Evolutionary conservation across 1,140 invertebrate species (phyloP).

Genomic region (Aphelenchoides besseyi): DNA sequence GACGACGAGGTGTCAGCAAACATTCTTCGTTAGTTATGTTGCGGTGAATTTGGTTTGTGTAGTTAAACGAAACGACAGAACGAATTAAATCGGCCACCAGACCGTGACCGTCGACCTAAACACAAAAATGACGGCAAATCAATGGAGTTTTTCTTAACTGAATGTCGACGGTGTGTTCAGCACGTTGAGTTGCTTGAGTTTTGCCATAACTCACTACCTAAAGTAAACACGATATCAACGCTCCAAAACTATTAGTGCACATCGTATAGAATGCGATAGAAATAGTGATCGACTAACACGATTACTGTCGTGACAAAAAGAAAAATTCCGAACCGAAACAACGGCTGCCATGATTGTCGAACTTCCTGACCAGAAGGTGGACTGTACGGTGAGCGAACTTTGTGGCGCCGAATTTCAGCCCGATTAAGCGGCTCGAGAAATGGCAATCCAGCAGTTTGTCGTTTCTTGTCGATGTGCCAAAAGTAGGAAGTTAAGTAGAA

Average conservation of each 20-base stretch:
- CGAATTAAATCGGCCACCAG: conserved; percentile 30
- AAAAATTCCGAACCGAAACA: conserved; percentile 24
- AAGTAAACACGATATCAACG: conserved; percentile 9
- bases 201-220: conserved; percentile 9
- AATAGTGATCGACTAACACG: conserved; percentile 31
- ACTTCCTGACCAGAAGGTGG: conserved; percentile 17
- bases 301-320: conserved; percentile 20
- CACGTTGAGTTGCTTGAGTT: background rate
- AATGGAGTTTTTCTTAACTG: background rate
- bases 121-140: background rate
- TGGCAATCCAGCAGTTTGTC: background rate
- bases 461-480: conserved; percentile 25
- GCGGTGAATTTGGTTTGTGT: background rate
- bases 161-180: conserved; percentile 14
- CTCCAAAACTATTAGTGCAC: conserved; percentile 14
- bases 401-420: conserved; percentile 12
- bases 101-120: conserved; percentile 33
- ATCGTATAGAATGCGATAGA: conserved; percentile 28
- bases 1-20: background rate
- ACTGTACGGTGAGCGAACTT: conserved; percentile 23
- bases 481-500: conserved; percentile 26
- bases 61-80: conserved; percentile 20
- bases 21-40: conserved; percentile 24
- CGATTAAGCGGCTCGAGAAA: conserved; percentile 9
- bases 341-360: conserved; percentile 19